phyloP scores from a whole-genome alignment of 2,888 invertebrate genomes.

The Norana najaformis region DNA sequence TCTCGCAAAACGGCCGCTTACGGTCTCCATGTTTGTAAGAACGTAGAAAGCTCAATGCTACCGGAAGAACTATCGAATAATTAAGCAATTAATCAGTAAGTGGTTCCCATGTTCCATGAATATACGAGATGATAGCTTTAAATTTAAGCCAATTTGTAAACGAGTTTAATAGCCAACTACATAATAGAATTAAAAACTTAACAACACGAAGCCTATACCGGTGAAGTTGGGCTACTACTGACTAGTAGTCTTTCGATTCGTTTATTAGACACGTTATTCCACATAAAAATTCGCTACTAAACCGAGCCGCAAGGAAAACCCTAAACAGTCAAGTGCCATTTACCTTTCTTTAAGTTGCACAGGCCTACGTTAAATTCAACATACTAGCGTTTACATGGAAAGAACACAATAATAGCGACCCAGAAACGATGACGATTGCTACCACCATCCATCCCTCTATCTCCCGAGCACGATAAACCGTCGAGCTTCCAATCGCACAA shows the following conservation, averaged over 20 bases:
- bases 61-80: no score
- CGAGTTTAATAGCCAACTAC: background rate
- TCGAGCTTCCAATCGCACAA: background rate
- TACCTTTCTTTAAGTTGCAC: slow-evolving; percentile 10
- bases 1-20: no score
- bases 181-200: background rate
- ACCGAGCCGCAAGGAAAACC: background rate
- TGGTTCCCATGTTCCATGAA: no score
- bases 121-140: no score
- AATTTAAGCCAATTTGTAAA: background rate
- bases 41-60: no score
- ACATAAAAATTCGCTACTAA: background rate
- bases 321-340: background rate
- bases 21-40: no score
- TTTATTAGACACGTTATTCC: background rate
- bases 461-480: background rate
- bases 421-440: background rate
- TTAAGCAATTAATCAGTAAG: no score
- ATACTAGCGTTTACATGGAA: background rate
- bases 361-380: background rate
- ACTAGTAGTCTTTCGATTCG: background rate
- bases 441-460: no score
- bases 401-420: background rate
- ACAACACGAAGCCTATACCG: background rate
- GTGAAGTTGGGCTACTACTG: background rate